phyloP scores from a whole-genome alignment of 1,140 invertebrate species.

The Rhagoletis zephyria region DNA sequence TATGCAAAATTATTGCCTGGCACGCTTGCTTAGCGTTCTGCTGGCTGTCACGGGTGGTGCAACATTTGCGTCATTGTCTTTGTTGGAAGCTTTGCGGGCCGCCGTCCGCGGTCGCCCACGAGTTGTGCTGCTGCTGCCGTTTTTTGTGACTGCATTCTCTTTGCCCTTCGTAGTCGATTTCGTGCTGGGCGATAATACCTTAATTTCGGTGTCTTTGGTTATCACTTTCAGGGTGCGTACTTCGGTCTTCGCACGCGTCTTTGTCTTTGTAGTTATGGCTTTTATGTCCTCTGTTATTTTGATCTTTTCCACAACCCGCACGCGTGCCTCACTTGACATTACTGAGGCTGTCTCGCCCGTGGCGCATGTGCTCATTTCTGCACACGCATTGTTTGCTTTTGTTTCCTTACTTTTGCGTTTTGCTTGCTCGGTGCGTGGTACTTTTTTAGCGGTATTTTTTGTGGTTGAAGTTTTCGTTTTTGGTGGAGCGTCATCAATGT shows the following conservation, averaged over 20 bases:
- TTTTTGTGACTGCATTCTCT: neutral
- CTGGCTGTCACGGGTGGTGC: conserved; percentile 13
- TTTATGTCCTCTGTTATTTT: conserved; percentile 30
- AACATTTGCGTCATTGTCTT: neutral
- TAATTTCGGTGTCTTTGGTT: neutral
- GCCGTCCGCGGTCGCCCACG: neutral
- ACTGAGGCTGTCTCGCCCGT: neutral
- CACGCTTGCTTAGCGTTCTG: conserved; percentile 28
- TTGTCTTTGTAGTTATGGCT: neutral
- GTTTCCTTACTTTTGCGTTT: neutral
- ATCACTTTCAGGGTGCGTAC: conserved; percentile 23
- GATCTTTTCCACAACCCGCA: conserved; percentile 1
- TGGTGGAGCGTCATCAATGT: neutral
- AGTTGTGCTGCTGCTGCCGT: neutral
- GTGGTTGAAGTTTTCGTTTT: conserved; percentile 20
- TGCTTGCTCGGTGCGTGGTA: neutral
- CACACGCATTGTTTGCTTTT: neutral
- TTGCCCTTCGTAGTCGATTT: neutral
- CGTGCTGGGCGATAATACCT: neutral
- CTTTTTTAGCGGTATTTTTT: neutral
- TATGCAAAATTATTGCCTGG: neutral
- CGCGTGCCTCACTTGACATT: neutral
- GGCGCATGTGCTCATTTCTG: neutral
- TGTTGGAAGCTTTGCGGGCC: neutral
- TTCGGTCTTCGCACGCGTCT: conserved; percentile 3